A percentile compares a stretch with the other conserved stretches of the same genome.
Evolutionary conservation across 2,888 invertebrate genomes (phyloP).

Genomic region (Dugesia japonica): DNA sequence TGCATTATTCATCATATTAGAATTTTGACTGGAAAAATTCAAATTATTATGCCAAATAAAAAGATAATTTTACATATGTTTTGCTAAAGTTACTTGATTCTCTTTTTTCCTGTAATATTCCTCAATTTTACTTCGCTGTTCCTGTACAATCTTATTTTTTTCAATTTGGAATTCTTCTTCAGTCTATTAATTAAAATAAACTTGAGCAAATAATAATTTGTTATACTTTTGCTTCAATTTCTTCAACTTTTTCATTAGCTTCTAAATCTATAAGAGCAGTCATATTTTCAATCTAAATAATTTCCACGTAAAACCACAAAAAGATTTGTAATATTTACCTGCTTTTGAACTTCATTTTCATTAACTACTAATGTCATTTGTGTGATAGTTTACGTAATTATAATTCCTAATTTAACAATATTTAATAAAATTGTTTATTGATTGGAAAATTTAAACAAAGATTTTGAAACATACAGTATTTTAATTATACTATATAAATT

Average conservation of each 20-base stretch:
- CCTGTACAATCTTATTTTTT: constrained; percentile 91
- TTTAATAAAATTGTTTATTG: background rate
- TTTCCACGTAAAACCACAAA: background rate
- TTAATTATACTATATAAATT: too few relatives aligned
- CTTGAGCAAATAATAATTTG: too few relatives aligned
- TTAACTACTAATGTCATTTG: background rate
- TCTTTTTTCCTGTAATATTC: constrained; percentile 97
- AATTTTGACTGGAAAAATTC: constrained; percentile 61
- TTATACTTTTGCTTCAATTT: constrained; percentile 74
- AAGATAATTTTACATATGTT: constrained; percentile 67
- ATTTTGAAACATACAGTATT: background rate
- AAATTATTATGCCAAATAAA: background rate
- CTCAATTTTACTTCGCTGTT: constrained; percentile 95
- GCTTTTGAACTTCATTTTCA: constrained; percentile 11
- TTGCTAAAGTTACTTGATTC: constrained; percentile 93
- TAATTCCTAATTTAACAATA: background rate
- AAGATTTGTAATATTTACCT: background rate
- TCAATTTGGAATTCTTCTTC: constrained; percentile 99
- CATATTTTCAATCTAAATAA: constrained; percentile 86
- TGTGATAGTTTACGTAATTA: background rate
- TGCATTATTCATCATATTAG: constrained; percentile 94
- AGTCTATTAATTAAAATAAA: too few relatives aligned
- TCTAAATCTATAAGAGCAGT: constrained; percentile 99
- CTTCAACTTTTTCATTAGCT: constrained; percentile 98
- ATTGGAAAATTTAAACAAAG: background rate